Conservation (phyloP, 2,888 invertebrate species). For the Mesochorus sp. region DNA sequence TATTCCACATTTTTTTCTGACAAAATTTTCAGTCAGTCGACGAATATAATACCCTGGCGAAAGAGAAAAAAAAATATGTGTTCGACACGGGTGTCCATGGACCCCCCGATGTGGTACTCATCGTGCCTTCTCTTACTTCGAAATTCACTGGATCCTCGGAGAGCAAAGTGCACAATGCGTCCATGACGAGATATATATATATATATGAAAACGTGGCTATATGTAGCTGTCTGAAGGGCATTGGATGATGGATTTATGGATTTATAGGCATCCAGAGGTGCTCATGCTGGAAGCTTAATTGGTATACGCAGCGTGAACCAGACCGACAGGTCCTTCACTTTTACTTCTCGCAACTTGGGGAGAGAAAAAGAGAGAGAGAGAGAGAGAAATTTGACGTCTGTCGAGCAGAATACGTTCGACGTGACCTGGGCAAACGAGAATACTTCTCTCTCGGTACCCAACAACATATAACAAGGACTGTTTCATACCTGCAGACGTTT, state of each 20-base stretch:
- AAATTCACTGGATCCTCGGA: constrained; percentile 39
- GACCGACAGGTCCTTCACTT: constrained; percentile 58
- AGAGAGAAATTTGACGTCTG: constrained; percentile 37
- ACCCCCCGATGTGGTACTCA: constrained; percentile 73
- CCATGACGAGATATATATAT: neutral
- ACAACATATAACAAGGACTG: neutral
- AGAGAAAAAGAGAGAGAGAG: too few relatives aligned
- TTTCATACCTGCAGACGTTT: neutral
- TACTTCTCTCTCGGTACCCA: neutral
- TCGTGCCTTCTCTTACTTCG: constrained; percentile 66
- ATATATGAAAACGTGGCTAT: constrained; percentile 5
- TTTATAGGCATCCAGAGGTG: constrained; percentile 68
- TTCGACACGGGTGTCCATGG: constrained; percentile 61
- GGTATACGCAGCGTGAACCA: constrained; percentile 72
- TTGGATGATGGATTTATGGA: constrained; percentile 73
- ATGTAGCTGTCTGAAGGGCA: constrained; percentile 29
- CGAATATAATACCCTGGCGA: too few relatives aligned
- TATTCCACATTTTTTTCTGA: neutral
- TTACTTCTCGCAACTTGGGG: constrained; percentile 25
- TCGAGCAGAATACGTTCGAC: constrained; percentile 25
- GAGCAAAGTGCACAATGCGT: neutral
- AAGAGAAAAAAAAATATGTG: constrained; percentile 48
- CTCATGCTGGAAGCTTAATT: constrained; percentile 72
- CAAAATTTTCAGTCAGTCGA: constrained; percentile 7
- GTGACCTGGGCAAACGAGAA: constrained; percentile 25